Evolutionary conservation across 2,888 invertebrate genomes (phyloP).

Genomic region (Apotomis turbidana): DNA sequence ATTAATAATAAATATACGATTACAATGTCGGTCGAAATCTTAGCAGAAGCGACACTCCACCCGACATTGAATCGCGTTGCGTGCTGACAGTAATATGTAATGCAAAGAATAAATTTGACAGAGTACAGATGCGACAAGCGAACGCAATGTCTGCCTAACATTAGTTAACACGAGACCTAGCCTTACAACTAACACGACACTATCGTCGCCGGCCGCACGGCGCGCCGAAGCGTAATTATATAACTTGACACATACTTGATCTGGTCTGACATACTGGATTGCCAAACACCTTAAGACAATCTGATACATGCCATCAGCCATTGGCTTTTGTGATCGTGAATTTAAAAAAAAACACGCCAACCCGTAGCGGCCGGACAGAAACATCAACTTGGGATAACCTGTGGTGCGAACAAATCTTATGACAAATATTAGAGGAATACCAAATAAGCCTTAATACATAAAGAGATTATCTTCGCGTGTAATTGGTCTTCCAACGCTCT

Average conservation of each 20-base stretch:
- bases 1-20: constrained; percentile 41
- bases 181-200: constrained; percentile 75
- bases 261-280: no score
- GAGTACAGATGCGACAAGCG: constrained; percentile 69
- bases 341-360: constrained; percentile 46
- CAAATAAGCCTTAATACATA: constrained; percentile 59
- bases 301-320: constrained; percentile 6
- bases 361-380: constrained; percentile 50
- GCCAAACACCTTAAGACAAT: background rate
- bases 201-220: constrained; percentile 54
- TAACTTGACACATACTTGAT: constrained; percentile 1
- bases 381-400: constrained; percentile 61
- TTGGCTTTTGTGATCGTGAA: background rate
- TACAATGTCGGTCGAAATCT: constrained; percentile 39
- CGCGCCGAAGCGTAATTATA: constrained; percentile 27
- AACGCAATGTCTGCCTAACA: constrained; percentile 77
- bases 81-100: constrained; percentile 50
- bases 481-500: constrained; percentile 25
- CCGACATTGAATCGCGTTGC: constrained; percentile 30
- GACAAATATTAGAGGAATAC: constrained; percentile 56
- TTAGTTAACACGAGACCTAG: constrained; percentile 80
- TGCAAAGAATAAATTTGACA: constrained; percentile 61
- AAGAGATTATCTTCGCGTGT: constrained; percentile 21
- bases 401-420: constrained; percentile 62
- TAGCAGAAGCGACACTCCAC: background rate